phyloP scores from a whole-genome alignment of 2,888 invertebrate species.

The Agrotis exclamationis region DNA sequence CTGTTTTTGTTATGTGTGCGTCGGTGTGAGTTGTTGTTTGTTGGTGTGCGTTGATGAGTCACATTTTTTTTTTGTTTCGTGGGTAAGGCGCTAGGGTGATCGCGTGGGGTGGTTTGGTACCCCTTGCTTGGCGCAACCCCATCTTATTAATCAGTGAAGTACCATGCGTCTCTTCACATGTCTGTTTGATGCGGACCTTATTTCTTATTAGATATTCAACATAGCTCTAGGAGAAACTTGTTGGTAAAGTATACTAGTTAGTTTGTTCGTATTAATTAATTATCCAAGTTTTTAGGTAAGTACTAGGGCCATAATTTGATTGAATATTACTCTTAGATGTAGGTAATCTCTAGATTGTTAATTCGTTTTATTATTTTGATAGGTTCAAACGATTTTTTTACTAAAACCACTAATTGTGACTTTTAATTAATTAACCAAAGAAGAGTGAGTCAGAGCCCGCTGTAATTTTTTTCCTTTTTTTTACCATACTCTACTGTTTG shows the following conservation, averaged over 20 bases:
- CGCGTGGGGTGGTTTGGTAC: conserved; percentile 86
- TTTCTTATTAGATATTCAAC: conserved; percentile 84
- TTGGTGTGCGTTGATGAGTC: conserved; percentile 91
- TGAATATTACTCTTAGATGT: not conserved
- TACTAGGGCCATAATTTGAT: not conserved
- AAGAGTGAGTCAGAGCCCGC: not conserved
- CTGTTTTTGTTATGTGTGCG: conserved; percentile 72
- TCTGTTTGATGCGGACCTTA: conserved; percentile 83
- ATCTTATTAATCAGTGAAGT: conserved; percentile 91
- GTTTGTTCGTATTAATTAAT: conserved; percentile 9
- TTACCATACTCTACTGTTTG: too few relatives aligned
- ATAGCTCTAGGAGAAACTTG: conserved; percentile 48
- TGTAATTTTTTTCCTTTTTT: too few relatives aligned
- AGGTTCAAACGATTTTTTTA: too few relatives aligned
- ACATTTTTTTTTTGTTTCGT: conserved; percentile 92
- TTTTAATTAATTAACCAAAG: not conserved
- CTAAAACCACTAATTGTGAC: too few relatives aligned
- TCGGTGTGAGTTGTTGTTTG: conserved; percentile 81
- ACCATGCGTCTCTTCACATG: conserved; percentile 90
- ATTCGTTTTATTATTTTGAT: too few relatives aligned
- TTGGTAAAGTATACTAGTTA: conserved; percentile 33
- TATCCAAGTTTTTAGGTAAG: not conserved
- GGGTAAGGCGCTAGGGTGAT: conserved; percentile 89
- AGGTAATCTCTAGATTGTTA: too few relatives aligned
- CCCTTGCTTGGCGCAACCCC: conserved; percentile 90